Evolutionary conservation across 2,888 invertebrate species (phyloP), one percentile per base, ranked within the genome.

Genomic region (Drosophila hamatofila): DNA sequence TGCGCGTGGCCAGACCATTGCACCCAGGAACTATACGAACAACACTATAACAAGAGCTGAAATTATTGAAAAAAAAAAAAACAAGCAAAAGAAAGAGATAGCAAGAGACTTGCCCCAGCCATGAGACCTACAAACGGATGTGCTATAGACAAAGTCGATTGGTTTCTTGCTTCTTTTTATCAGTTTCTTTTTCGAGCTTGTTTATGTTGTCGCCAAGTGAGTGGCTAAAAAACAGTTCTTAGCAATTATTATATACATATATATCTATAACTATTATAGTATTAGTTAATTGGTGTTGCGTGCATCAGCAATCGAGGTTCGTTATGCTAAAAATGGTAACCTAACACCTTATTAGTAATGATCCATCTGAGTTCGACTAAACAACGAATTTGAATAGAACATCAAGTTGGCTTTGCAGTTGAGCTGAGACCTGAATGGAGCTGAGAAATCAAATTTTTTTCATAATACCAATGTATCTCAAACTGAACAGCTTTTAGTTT

Each of bases 101-200:
- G 54, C 11, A 54, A 18, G 25, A 54, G 3, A 39, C 56, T 66
- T 39, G 51, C 33, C 2, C 0, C 0, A 8, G 11, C 2, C 46
- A 25, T 42, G 63, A 64, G 70, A 51, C 44, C 35, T 35, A 59
- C 57, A 63, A 76, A 60, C 90, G 90, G 87, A 87, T 86, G 89
- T 83, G 61, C 68, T 18, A 81, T 75, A 90, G 90, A 86, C 90
- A 71, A 70, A 72, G 61, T 67, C 78, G 66, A 79, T 78, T 64
- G 63, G 58, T 61, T 73, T 61, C 56, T 49, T 7, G 5, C 58
- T 39, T 2, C 30, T 18, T 25, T 16, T n/a, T 37, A n/a, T 18
- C 16, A 18, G 23, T 30, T 58, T 52, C 37, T 30, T 52, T n/a
- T 14, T 11, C 25, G 7, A 41, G 64, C 49, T 65, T 61, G 27